These are phyloP conservation scores for Zaprionus taronus DNA, from an alignment of 1,140 invertebrate species.

Conservation along the genomic window DNA sequence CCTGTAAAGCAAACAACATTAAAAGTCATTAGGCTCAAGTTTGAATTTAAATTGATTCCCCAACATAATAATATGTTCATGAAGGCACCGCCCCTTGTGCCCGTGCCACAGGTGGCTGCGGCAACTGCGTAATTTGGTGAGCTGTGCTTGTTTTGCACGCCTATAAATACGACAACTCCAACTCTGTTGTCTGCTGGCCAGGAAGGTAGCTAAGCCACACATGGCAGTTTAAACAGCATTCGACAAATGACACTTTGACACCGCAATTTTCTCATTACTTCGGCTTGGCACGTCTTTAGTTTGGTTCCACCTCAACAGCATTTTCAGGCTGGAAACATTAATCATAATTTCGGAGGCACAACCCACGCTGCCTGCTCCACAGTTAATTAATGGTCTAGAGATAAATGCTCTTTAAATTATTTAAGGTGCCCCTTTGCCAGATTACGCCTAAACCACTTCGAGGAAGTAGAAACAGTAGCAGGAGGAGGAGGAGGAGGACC, in stretches of 20 bases:
- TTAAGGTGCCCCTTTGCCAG: constrained; percentile 9
- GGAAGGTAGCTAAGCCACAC: constrained; percentile 11
- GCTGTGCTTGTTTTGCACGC: constrained; percentile 6
- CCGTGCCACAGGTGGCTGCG: constrained; percentile 49
- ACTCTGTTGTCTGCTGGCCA: neutral
- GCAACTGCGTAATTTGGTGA: constrained; percentile 37
- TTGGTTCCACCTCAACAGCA: constrained; percentile 1
- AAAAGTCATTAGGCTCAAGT: constrained; percentile 77
- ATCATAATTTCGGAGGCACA: constrained; percentile 32
- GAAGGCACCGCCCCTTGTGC: neutral
- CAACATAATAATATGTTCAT: constrained; percentile 29
- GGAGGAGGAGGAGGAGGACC: too few relatives aligned
- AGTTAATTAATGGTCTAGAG: constrained; percentile 19
- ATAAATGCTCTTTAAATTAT: constrained; percentile 3
- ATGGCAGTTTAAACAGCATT: constrained; percentile 39
- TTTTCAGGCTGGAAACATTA: constrained; percentile 14
- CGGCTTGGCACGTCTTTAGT: constrained; percentile 44
- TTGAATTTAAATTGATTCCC: constrained; percentile 75
- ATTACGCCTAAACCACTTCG: constrained; percentile 1
- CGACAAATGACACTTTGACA: constrained; percentile 32
- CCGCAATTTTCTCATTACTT: constrained; percentile 63
- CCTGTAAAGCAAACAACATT: constrained; percentile 78
- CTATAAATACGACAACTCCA: constrained; percentile 62
- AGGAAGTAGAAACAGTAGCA: too few relatives aligned
- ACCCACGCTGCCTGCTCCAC: neutral